Evolutionary conservation across 2,888 invertebrate genomes (phyloP).

Genomic region (Drosophila melanocephala): DNA sequence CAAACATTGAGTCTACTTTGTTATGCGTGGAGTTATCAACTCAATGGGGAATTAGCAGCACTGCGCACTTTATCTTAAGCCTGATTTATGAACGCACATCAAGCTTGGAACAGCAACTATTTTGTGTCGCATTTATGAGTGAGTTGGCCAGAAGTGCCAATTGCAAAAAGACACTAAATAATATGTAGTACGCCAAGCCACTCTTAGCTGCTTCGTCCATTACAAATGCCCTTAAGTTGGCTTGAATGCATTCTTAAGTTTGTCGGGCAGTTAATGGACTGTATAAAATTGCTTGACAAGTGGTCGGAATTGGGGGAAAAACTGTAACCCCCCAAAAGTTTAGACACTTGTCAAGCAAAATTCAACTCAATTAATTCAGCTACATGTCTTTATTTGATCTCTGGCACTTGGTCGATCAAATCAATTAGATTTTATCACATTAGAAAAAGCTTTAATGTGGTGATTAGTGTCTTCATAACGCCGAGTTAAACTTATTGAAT

Average conservation of each 20-base stretch:
- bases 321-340: conserved; percentile 4
- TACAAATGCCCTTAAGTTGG: neutral
- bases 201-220: neutral
- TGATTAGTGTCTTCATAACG: neutral
- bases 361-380: conserved; percentile 13
- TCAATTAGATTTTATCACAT: neutral
- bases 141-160: conserved; percentile 4
- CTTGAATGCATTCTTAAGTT: conserved; percentile 3
- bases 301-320: neutral
- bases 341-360: conserved; percentile 11
- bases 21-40: conserved; percentile 32
- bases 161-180: neutral
- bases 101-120: neutral
- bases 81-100: conserved; percentile 28
- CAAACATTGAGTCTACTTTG: conserved; percentile 8
- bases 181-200: neutral
- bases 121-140: conserved; percentile 10
- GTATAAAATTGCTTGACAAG: conserved; percentile 9
- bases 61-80: conserved; percentile 24
- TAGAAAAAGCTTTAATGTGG: neutral
- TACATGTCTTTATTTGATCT: conserved; percentile 29
- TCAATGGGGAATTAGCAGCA: conserved; percentile 23
- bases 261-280: conserved; percentile 5
- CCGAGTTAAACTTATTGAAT: neutral
- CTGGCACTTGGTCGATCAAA: conserved; percentile 20